phyloP scores from a whole-genome alignment of 92 coral and sea anemone genomes.

The Hydrozoanthus gracilis region DNA sequence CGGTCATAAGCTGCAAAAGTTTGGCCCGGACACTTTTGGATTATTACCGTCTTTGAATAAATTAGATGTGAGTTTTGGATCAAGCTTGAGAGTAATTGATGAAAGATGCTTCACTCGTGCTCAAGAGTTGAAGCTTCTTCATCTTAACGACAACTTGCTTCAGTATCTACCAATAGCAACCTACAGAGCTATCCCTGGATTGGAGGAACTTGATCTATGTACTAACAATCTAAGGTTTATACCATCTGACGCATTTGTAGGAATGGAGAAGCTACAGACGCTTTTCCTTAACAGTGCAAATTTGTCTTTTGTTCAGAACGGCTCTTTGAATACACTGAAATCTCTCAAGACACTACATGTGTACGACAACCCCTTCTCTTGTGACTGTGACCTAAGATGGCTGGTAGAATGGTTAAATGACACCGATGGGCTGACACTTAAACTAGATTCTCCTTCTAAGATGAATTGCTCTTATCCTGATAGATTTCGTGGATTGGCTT shows the following conservation, averaged over 20 bases:
- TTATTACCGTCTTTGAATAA: conserved; percentile 67
- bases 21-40: conserved; percentile 60
- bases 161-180: conserved; percentile 34
- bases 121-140: conserved; percentile 38
- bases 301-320: conserved; percentile 61
- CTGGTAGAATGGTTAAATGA: conserved; percentile 55
- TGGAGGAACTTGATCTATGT: conserved; percentile 60
- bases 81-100: conserved; percentile 10
- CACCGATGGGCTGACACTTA: not conserved
- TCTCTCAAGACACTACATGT: conserved; percentile 38
- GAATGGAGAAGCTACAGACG: conserved; percentile 34
- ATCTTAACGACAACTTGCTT: conserved; percentile 45
- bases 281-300: conserved; percentile 58
- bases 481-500: not conserved
- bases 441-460: conserved; percentile 5
- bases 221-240: conserved; percentile 52
- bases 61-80: conserved; percentile 51
- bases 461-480: conserved; percentile 10
- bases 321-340: conserved; percentile 35
- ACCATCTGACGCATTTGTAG: conserved; percentile 51
- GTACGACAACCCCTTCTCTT: conserved; percentile 53
- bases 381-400: conserved; percentile 68
- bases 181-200: not conserved
- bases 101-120: conserved; percentile 36
- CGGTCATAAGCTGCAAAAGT: conserved; percentile 35